Evolutionary conservation across 1,140 invertebrate genomes (phyloP).

Genomic region (Drosophila grimshawi): DNA sequence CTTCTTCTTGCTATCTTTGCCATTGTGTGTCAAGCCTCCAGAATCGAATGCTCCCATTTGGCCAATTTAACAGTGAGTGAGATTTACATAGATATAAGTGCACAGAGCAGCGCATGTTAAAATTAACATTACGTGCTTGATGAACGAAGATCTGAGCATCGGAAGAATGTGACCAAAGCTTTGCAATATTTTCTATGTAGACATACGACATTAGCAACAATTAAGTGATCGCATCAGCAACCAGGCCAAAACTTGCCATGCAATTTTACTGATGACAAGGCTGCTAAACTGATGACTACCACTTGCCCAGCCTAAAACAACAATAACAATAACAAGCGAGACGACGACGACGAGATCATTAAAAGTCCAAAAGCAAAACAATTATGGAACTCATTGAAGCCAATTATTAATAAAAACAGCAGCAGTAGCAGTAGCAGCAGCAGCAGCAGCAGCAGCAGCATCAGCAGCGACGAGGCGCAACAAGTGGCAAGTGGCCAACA

Average conservation of each 20-base stretch:
- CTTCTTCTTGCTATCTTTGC: neutral
- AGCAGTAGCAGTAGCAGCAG: conserved; percentile 12
- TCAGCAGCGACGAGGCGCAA: conserved; percentile 34
- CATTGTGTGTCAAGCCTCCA: neutral
- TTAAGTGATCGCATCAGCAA: conserved; percentile 18
- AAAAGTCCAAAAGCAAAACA: conserved; percentile 82
- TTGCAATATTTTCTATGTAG: neutral
- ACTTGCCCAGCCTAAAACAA: conserved; percentile 33
- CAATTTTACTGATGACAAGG: conserved; percentile 52
- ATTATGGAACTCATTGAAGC: conserved; percentile 83
- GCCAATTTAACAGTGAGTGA: neutral
- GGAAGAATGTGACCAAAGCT: neutral
- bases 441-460: conserved; percentile 27
- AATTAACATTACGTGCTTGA: conserved; percentile 2
- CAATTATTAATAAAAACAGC: conserved; percentile 79
- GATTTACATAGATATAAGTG: neutral
- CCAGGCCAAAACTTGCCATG: conserved; percentile 13
- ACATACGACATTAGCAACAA: neutral
- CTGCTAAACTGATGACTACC: conserved; percentile 61
- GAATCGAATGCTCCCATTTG: neutral
- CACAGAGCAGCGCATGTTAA: conserved; percentile 3
- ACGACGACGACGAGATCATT: conserved; percentile 69
- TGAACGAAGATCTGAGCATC: neutral
- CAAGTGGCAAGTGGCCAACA: conserved; percentile 51
- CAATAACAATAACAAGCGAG: conserved; percentile 21